phyloP scores from a whole-genome alignment of 2,113 vertebrate species.

The Halcyon senegalensis region DNA sequence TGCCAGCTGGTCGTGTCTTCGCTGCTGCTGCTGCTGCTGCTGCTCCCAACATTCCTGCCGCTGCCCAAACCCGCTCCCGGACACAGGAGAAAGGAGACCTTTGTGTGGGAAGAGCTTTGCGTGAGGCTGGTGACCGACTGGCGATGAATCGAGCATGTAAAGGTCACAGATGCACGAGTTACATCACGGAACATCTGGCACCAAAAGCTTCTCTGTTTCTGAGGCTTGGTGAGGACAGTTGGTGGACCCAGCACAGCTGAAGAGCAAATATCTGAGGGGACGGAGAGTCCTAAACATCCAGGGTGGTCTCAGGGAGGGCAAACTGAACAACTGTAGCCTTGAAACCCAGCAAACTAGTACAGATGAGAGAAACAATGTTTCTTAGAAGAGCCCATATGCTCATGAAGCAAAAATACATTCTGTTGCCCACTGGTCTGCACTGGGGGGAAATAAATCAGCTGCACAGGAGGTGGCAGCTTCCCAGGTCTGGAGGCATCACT shows the following conservation, averaged over 20 bases:
- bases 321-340: neutral
- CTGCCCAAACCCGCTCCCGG: neutral
- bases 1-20: neutral
- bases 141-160: neutral
- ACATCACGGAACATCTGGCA: slow-evolving; percentile 7
- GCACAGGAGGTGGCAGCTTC: neutral
- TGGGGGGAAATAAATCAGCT: neutral
- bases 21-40: neutral
- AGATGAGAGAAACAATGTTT: neutral
- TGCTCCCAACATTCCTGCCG: neutral
- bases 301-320: neutral
- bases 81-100: neutral
- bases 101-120: neutral
- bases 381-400: neutral
- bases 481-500: neutral
- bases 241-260: neutral
- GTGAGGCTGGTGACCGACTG: neutral
- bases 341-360: neutral
- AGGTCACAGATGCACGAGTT: neutral
- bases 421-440: neutral
- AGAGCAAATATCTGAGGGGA: neutral
- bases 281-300: neutral
- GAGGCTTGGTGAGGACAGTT: neutral
- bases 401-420: neutral
- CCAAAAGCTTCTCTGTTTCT: neutral